These are phyloP conservation scores for Kobus ellipsiprymnus DNA, from an alignment of 2,113 vertebrate genomes.

Conservation along the genomic window DNA sequence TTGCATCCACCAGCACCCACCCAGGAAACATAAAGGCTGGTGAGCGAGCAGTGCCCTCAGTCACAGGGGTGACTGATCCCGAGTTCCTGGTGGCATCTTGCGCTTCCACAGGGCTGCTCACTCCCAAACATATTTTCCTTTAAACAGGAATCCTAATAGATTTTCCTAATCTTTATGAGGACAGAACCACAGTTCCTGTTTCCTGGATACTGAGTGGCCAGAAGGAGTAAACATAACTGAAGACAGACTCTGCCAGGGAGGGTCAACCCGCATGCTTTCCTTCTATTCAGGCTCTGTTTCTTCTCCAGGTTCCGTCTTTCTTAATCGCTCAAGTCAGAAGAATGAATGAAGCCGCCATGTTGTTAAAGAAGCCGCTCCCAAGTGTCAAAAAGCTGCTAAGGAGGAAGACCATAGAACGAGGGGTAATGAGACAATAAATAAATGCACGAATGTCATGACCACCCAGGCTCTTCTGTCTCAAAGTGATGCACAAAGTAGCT, in stretches of 20 bases:
- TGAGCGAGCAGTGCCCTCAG: rapidly evolving
- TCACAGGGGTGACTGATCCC: no score
- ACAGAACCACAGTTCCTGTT: not conserved
- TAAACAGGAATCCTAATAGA: not conserved
- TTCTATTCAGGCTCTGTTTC: not conserved
- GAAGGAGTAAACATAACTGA: not conserved
- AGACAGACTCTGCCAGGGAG: not conserved
- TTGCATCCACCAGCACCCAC: not conserved
- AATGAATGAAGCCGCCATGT: slow-evolving; percentile 88
- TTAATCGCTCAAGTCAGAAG: slow-evolving; percentile 93
- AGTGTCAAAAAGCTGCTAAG: slow-evolving; percentile 85
- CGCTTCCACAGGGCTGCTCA: not conserved
- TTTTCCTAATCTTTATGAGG: not conserved
- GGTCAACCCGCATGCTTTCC: not conserved
- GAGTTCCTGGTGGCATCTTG: no score
- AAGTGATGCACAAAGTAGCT: not conserved
- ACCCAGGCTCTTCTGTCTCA: not conserved
- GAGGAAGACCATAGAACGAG: slow-evolving; percentile 85
- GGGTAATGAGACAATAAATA: slow-evolving; percentile 74
- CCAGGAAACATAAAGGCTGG: not conserved
- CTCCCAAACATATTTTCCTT: not conserved
- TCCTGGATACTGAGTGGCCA: not conserved
- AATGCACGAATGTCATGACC: not conserved
- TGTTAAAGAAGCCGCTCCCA: slow-evolving; percentile 82
- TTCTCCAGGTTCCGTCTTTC: slow-evolving; percentile 89